Conservation (phyloP, 2,113 vertebrate genomes). For the Struthidea cinerea region DNA sequence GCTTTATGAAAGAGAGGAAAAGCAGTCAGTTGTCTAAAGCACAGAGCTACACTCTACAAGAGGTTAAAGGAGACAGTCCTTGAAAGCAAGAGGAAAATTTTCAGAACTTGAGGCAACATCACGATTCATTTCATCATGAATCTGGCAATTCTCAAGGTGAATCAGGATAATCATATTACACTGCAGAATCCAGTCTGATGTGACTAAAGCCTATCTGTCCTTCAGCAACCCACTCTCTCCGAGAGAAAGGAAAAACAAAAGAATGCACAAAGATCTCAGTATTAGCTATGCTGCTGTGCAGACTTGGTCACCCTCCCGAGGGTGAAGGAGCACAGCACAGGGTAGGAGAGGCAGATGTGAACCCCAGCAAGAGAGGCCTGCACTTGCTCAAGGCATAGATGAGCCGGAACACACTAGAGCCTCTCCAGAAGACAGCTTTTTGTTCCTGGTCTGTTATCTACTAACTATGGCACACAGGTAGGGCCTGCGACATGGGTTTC, state of each 20-base stretch:
- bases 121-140: background rate
- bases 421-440: background rate
- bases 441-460: background rate
- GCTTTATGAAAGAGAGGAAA: background rate
- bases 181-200: background rate
- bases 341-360: background rate
- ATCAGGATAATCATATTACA: background rate
- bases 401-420: background rate
- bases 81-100: background rate
- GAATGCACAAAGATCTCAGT: background rate
- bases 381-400: background rate
- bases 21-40: background rate
- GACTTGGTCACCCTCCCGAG: background rate
- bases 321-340: background rate
- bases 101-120: background rate
- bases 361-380: background rate
- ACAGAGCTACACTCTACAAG: background rate
- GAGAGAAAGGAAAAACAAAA: background rate
- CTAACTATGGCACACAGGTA: background rate
- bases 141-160: background rate
- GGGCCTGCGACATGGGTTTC: background rate
- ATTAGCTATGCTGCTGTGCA: background rate
- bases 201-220: background rate
- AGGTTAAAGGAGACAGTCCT: background rate
- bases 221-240: background rate